phyloP scores from a whole-genome alignment of 2,888 invertebrate genomes.

The Machimus atricapillus region DNA sequence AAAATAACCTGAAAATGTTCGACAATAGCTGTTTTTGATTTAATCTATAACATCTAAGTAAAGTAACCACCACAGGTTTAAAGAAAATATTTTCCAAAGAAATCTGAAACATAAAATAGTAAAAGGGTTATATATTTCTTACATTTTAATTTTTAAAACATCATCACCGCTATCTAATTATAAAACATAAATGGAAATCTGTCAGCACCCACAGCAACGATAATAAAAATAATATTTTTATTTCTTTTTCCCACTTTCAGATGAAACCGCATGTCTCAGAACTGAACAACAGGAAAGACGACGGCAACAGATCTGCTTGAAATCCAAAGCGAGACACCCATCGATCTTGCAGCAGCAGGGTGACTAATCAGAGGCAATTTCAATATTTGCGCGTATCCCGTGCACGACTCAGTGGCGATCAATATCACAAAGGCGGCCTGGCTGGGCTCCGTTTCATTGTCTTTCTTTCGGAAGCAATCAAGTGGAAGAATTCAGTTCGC shows the following conservation, averaged over 20 bases:
- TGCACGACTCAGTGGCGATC: conserved; percentile 3
- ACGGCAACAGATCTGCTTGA: not conserved
- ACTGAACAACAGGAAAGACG: not conserved
- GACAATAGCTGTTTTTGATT: too few relatives aligned
- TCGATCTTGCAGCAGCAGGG: not conserved
- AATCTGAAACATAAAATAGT: too few relatives aligned
- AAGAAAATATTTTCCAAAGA: too few relatives aligned
- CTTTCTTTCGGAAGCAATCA: conserved; percentile 2
- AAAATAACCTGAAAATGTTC: too few relatives aligned
- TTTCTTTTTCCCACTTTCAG: not conserved
- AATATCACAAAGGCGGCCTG: not conserved
- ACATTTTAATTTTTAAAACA: not conserved
- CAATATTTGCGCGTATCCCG: not conserved
- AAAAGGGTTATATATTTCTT: not conserved
- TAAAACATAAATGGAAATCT: not conserved
- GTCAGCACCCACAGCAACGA: not conserved
- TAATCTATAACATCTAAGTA: too few relatives aligned
- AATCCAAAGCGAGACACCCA: not conserved
- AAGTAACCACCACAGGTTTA: too few relatives aligned
- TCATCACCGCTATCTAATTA: not conserved
- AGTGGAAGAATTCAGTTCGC: conserved; percentile 22
- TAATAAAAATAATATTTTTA: not conserved
- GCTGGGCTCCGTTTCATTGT: not conserved
- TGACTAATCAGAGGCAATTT: conserved; percentile 17
- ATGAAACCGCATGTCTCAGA: not conserved